A percentile compares a stretch with the other conserved stretches of the same genome.
These are phyloP conservation scores for Phrixothrix hirtus DNA, from an alignment of 2,888 invertebrate genomes.

Conservation along the genomic window DNA sequence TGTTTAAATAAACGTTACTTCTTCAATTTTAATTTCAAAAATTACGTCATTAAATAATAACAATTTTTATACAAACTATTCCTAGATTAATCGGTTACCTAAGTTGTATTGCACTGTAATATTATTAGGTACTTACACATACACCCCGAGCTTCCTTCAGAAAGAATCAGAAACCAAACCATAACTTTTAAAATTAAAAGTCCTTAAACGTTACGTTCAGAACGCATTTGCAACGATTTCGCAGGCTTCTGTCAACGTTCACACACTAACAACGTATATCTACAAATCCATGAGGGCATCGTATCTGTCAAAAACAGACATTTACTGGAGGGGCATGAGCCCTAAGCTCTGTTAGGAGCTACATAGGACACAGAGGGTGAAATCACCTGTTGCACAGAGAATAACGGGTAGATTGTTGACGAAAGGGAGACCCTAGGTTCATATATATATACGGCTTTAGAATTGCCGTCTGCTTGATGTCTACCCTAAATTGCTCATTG, in stretches of 20 bases:
- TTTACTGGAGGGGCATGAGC: conserved; percentile 25
- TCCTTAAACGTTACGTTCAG: no score
- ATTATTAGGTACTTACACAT: no score
- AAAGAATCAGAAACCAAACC: no score
- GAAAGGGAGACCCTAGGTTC: conserved; percentile 25
- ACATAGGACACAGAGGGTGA: conserved; percentile 17
- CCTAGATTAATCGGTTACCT: no score
- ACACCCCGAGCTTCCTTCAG: no score
- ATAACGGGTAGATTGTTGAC: conserved; percentile 21
- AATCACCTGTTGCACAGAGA: conserved; percentile 30
- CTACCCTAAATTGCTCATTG: conserved; percentile 6
- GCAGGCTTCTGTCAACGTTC: neutral
- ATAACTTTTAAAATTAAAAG: no score
- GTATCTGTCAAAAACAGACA: conserved; percentile 32
- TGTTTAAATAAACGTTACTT: no score
- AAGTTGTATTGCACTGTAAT: no score
- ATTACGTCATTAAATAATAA: no score
- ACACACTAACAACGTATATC: conserved; percentile 8
- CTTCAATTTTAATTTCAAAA: no score
- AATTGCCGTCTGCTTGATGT: conserved; percentile 14
- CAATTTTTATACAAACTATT: no score
- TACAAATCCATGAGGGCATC: conserved; percentile 22
- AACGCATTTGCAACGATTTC: no score
- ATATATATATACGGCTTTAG: conserved; percentile 18
- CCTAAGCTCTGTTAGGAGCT: conserved; percentile 15